Percentiles rank a stretch among this genome's conserved stretches.
Conservation (phyloP, 2,888 invertebrate species). For the Mamestra brassicae region DNA sequence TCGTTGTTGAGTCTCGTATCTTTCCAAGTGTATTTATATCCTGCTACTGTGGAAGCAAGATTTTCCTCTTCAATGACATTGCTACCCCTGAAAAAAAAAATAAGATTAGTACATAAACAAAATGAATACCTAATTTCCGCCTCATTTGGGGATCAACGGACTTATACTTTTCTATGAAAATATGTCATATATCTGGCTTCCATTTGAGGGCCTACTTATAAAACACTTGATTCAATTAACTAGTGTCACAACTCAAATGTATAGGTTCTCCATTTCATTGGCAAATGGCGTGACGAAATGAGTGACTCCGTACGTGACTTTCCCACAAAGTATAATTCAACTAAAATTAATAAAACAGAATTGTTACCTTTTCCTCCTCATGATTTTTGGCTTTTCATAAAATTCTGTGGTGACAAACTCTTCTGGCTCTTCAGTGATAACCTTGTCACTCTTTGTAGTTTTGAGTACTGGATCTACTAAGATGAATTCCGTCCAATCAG, state of each 20-base stretch:
- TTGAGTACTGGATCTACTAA: slow-evolving; percentile 60
- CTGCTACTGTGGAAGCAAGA: slow-evolving; percentile 72
- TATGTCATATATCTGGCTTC: neutral
- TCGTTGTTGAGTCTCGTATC: slow-evolving; percentile 69
- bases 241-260: neutral
- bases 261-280: neutral
- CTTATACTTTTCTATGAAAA: neutral
- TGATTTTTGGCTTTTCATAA: slow-evolving; percentile 5
- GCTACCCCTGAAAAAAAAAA: slow-evolving; percentile 71
- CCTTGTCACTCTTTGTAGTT: slow-evolving; percentile 1
- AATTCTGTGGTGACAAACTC: slow-evolving; percentile 45
- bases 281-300: neutral
- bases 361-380: slow-evolving; percentile 64
- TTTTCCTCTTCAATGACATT: slow-evolving; percentile 85
- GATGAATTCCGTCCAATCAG: slow-evolving; percentile 67
- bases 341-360: neutral
- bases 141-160: neutral
- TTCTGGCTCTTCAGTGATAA: slow-evolving; percentile 22
- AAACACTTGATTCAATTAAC: neutral
- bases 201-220: neutral
- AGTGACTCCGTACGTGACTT: slow-evolving; percentile 5
- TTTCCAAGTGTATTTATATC: slow-evolving; percentile 72
- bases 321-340: neutral
- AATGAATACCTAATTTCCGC: neutral
- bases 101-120: neutral